Evolutionary conservation across 1,140 invertebrate genomes (phyloP), one percentile per base, ranked within the genome.

Genomic region (Brachionus koreanus): DNA sequence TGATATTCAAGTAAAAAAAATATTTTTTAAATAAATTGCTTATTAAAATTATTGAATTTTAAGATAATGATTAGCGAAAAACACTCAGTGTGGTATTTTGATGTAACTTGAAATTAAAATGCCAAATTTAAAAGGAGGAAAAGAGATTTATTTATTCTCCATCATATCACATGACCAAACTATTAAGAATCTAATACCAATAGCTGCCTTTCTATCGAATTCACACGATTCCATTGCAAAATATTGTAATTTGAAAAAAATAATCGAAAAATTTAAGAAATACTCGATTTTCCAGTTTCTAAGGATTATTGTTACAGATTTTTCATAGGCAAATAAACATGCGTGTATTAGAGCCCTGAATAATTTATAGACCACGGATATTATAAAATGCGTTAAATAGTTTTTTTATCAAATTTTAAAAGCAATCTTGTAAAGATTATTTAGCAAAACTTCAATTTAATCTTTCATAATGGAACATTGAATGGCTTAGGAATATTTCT

Each of bases 1-100:
- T 6, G 67, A 72, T 13, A 72, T 72, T 16, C 67, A 72, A 42
- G 67, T 72, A 72, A 67, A 6, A 25, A 33, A 67, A 39, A n/a
- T n/a, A 5, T 42, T 72, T 72, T 42, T 72, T 42, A 72, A n/a
- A n/a, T n/a, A n/a, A n/a, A n/a, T n/a, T n/a, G n/a, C n/a, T n/a
- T n/a, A n/a, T n/a, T n/a, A n/a, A n/a, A n/a, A 19, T 72, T 35
- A 29, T 42, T 19, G 7, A 39, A 42, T 7, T 35, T 67, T 33
- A 39, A 72, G 35, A 42, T 72, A 16, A 42, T n/a, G n/a, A n/a
- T n/a, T n/a, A n/a, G n/a, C n/a, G n/a, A n/a, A n/a, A n/a, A n/a
- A n/a, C 13, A 72, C 19, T 23, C 37, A 3, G 39, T 72, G 2
- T 42, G 37, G 67, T 72, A 29, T 72, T 72, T 72, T 42, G 67